These are phyloP conservation scores for Andricus grossulariae DNA, from an alignment of 1,140 invertebrate species.

Conservation along the genomic window DNA sequence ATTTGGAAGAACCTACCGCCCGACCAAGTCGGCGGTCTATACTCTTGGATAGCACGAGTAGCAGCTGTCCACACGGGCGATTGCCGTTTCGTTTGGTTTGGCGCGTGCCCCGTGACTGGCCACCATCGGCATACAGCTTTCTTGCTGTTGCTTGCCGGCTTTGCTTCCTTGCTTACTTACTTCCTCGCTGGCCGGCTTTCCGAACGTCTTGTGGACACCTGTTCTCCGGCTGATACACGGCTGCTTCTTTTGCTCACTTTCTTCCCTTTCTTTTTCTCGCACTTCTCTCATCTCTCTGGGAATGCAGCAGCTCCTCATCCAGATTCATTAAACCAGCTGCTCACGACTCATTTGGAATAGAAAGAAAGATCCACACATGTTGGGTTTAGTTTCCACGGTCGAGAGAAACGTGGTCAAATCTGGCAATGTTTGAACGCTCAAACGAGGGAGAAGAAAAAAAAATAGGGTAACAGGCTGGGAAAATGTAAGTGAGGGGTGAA, in stretches of 20 bases:
- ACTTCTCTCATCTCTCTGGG: slow-evolving; percentile 9
- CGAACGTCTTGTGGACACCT: slow-evolving; percentile 65
- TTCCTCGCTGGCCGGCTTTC: slow-evolving; percentile 46
- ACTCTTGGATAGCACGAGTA: slow-evolving; percentile 53
- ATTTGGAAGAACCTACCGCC: slow-evolving; percentile 58
- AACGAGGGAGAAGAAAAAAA: background rate
- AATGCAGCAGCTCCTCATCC: slow-evolving; percentile 4
- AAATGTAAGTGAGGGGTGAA: background rate
- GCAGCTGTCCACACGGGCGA: slow-evolving; percentile 55
- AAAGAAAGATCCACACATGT: slow-evolving; percentile 9
- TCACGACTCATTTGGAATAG: slow-evolving; percentile 18
- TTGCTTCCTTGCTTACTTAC: slow-evolving; percentile 37
- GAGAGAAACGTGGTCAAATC: slow-evolving; percentile 4
- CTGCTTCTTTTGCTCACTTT: slow-evolving; percentile 43
- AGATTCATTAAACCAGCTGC: slow-evolving; percentile 31
- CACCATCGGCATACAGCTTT: slow-evolving; percentile 37
- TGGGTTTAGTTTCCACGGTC: background rate
- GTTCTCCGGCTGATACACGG: slow-evolving; percentile 72
- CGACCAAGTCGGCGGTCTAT: slow-evolving; percentile 32
- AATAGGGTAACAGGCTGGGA: slow-evolving; percentile 1
- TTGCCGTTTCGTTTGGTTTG: slow-evolving; percentile 68
- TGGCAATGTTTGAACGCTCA: background rate
- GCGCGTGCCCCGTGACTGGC: slow-evolving; percentile 72
- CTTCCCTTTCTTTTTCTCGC: slow-evolving; percentile 38
- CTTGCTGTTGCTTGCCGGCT: slow-evolving; percentile 47